Conservation (phyloP, 1,140 invertebrate genomes). For the Chrysopa pallens region DNA sequence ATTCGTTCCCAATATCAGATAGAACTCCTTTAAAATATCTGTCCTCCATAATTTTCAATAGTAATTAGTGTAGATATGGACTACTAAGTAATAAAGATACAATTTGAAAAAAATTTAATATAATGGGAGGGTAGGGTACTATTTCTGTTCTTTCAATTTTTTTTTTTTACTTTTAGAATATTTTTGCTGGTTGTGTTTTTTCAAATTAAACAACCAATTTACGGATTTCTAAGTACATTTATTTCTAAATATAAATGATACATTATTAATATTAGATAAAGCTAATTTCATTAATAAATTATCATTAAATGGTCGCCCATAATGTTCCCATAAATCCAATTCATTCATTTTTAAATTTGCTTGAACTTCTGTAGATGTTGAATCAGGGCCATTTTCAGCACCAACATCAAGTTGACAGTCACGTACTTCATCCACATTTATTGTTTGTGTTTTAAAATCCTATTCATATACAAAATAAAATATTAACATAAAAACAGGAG, state of each 20-base stretch:
- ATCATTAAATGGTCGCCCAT: conserved; percentile 10
- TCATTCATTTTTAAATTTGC: conserved; percentile 23
- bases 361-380: neutral
- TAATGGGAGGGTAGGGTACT: too few species aligned
- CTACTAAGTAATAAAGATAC: too few species aligned
- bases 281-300: conserved; percentile 8
- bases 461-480: neutral
- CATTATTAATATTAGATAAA: conserved; percentile 1
- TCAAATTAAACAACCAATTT: too few species aligned
- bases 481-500: neutral
- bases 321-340: conserved; percentile 26
- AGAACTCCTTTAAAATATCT: too few species aligned
- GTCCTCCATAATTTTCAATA: too few species aligned
- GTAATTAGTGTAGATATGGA: too few species aligned
- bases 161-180: too few species aligned
- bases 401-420: conserved; percentile 11
- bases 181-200: too few species aligned
- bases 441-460: conserved; percentile 3
- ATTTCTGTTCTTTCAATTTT: too few species aligned
- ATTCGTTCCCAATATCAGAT: too few species aligned
- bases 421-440: conserved; percentile 24
- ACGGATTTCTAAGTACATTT: neutral
- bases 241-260: conserved; percentile 7
- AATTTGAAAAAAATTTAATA: too few species aligned
- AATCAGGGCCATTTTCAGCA: too few species aligned